Evolutionary conservation across 2,113 vertebrate genomes (phyloP).

Genomic region (Nothocercus julius): DNA sequence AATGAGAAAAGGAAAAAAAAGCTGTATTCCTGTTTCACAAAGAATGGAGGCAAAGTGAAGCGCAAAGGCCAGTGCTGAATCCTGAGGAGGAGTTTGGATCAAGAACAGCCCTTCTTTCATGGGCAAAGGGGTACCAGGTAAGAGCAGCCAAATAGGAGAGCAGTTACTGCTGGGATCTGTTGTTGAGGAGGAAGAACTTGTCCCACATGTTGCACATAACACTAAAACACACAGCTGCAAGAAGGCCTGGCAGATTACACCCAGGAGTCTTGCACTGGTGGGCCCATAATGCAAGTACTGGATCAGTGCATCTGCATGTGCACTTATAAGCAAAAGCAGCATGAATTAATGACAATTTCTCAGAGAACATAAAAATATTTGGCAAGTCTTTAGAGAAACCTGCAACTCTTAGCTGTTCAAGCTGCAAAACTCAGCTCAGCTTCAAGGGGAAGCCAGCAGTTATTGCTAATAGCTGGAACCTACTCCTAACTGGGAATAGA

Average conservation of each 20-base stretch:
- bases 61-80: too few species aligned
- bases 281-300: not conserved
- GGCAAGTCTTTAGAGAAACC: not conserved
- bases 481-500: not conserved
- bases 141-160: not conserved
- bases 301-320: too few species aligned
- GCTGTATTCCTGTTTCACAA: not conserved
- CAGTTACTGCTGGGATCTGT: not conserved
- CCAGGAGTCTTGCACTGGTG: not conserved
- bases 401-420: not conserved
- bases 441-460: not conserved
- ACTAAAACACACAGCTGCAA: not conserved
- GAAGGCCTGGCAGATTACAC: too few species aligned
- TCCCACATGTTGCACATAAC: not conserved
- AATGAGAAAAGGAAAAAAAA: not conserved
- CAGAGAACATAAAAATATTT: not conserved
- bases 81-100: not conserved
- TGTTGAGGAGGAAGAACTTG: not conserved
- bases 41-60: not conserved
- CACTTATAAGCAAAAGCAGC: not conserved
- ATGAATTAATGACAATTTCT: rapidly evolving
- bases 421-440: not conserved
- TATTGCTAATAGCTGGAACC: not conserved
- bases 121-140: not conserved
- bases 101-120: not conserved